These are phyloP conservation scores for Synaphobranchus kaupii DNA, from an alignment of 2,797 vertebrate species.

Conservation along the genomic window DNA sequence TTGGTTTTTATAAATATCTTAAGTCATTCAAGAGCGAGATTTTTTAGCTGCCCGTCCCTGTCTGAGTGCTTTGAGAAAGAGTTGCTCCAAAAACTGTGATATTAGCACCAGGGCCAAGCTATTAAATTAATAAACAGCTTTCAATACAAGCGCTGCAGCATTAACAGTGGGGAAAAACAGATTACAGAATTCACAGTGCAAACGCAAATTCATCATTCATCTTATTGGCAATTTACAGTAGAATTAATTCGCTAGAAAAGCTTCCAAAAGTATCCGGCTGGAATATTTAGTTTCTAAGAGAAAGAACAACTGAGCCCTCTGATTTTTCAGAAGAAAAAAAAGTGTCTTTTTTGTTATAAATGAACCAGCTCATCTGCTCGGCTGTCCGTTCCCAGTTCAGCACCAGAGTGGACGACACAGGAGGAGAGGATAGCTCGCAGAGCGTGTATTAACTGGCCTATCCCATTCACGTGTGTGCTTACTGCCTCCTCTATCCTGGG, in stretches of 20 bases:
- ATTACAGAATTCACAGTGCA: not conserved
- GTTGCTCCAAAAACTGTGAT: not conserved
- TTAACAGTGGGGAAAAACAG: not conserved
- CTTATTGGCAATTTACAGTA: slow-evolving; percentile 36
- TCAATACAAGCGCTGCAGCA: not conserved
- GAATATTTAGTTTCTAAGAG: slow-evolving; percentile 34
- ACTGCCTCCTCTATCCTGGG: not conserved
- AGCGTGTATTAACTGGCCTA: not conserved
- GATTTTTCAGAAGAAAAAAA: slow-evolving; percentile 25
- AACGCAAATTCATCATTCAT: slow-evolving; percentile 37
- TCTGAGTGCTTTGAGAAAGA: not conserved
- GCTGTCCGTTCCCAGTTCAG: not conserved
- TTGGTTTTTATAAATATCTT: not conserved
- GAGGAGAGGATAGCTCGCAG: not conserved
- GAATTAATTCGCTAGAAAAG: slow-evolving; percentile 46
- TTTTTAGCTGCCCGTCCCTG: not conserved
- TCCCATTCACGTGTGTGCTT: not conserved
- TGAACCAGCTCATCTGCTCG: not conserved
- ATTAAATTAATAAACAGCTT: slow-evolving; percentile 14
- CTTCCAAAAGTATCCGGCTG: slow-evolving; percentile 48
- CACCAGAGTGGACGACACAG: not conserved
- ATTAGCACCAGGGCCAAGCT: not conserved
- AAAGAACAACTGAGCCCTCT: slow-evolving; percentile 14
- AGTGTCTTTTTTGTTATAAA: slow-evolving; percentile 8
- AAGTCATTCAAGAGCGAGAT: not conserved